Conservation (phyloP, 1,140 invertebrate genomes). For the Bombyx mandarina region DNA sequence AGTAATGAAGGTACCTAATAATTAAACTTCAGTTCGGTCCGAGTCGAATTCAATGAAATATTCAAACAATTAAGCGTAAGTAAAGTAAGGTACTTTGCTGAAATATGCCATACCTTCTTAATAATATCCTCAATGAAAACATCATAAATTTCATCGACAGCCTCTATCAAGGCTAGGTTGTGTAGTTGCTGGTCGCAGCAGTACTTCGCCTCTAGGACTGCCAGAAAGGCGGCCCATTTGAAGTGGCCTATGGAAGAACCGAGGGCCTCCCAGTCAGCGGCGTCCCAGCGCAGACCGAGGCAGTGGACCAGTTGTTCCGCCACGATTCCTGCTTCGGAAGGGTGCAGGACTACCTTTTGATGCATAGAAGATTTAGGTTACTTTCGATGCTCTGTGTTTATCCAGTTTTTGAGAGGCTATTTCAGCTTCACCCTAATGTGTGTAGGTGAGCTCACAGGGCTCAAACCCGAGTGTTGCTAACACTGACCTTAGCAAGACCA, state of each 20-base stretch:
- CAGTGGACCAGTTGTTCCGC: slow-evolving; percentile 77
- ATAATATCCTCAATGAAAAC: slow-evolving; percentile 86
- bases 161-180: slow-evolving; percentile 76
- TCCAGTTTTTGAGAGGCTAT: too few species aligned
- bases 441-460: too few species aligned
- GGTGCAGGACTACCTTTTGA: slow-evolving; percentile 73
- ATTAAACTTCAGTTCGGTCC: too few species aligned
- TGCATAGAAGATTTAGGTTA: too few species aligned
- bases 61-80: too few species aligned
- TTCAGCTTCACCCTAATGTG: too few species aligned
- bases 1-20: too few species aligned
- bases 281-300: slow-evolving; percentile 77
- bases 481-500: too few species aligned
- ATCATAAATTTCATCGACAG: slow-evolving; percentile 81
- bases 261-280: slow-evolving; percentile 76
- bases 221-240: slow-evolving; percentile 78
- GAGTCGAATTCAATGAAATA: too few species aligned
- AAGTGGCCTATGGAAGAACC: slow-evolving; percentile 74
- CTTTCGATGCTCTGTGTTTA: too few species aligned
- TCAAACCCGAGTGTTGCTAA: too few species aligned
- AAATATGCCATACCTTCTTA: slow-evolving; percentile 75
- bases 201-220: slow-evolving; percentile 81
- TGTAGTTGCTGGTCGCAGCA: slow-evolving; percentile 73
- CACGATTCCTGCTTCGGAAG: slow-evolving; percentile 76
- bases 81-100: too few species aligned